Evolutionary conservation across 2,797 vertebrate genomes (phyloP).

Genomic region (Rachycentron canadum): DNA sequence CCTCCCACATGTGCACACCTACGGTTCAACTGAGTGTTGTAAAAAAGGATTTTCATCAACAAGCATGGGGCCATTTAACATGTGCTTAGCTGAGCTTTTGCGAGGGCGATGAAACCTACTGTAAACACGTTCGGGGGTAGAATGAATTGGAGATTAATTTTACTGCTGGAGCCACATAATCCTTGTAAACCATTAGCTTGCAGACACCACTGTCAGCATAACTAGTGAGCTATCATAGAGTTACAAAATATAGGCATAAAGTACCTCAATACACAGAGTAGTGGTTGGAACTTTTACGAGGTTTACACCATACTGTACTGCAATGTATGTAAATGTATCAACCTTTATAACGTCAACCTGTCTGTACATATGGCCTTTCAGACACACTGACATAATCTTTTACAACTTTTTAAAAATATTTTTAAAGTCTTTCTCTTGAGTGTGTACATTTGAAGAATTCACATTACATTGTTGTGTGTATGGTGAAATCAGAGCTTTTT

Average conservation of each 20-base stretch:
- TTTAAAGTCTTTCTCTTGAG: not conserved
- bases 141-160: slow-evolving; percentile 69
- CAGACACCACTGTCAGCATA: slow-evolving; percentile 36
- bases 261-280: not conserved
- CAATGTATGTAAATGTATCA: slow-evolving; percentile 4
- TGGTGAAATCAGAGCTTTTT: slow-evolving; percentile 4
- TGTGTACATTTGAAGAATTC: slow-evolving; percentile 5
- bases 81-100: slow-evolving; percentile 32
- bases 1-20: slow-evolving; percentile 34
- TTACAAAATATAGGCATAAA: not conserved
- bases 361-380: slow-evolving; percentile 7
- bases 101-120: slow-evolving; percentile 49
- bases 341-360: slow-evolving; percentile 15
- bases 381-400: not conserved
- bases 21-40: slow-evolving; percentile 47
- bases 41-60: slow-evolving; percentile 57
- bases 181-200: slow-evolving; percentile 43
- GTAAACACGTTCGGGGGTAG: slow-evolving; percentile 62
- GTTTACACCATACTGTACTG: not conserved
- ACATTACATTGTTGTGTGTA: not conserved
- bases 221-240: slow-evolving; percentile 17
- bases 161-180: slow-evolving; percentile 54
- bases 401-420: not conserved
- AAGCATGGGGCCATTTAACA: slow-evolving; percentile 40
- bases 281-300: slow-evolving; percentile 6